Evolutionary conservation across 2,888 invertebrate species (phyloP).

Genomic region (Buathra laborator): DNA sequence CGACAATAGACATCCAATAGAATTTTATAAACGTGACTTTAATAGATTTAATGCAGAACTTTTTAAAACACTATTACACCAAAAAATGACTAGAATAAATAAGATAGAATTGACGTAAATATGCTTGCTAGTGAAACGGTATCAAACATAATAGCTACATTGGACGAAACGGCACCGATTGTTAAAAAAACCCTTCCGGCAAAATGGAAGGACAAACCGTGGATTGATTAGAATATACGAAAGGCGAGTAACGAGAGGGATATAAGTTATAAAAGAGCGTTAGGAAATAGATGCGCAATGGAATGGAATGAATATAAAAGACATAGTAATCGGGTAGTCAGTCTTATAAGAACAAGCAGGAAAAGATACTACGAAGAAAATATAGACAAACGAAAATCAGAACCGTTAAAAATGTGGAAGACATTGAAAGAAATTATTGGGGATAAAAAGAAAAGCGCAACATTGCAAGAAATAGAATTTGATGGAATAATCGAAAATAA

Average conservation of each 20-base stretch:
- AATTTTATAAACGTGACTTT: constrained; percentile 21
- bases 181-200: background rate
- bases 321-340: constrained; percentile 29
- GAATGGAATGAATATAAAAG: constrained; percentile 23
- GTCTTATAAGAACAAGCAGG: constrained; percentile 20
- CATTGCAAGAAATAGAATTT: constrained; percentile 25
- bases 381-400: constrained; percentile 25
- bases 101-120: background rate
- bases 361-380: constrained; percentile 47
- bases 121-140: constrained; percentile 8
- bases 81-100: background rate
- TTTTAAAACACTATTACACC: constrained; percentile 5
- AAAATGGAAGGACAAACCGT: constrained; percentile 38
- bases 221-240: constrained; percentile 29
- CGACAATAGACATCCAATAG: background rate
- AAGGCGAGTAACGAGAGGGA: constrained; percentile 19
- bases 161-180: constrained; percentile 35
- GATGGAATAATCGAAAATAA: background rate
- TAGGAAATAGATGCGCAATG: background rate
- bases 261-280: constrained; percentile 23
- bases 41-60: constrained; percentile 12
- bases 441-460: constrained; percentile 29
- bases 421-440: constrained; percentile 42
- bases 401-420: constrained; percentile 43
- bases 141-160: constrained; percentile 1